These are phyloP conservation scores for Henicopernis longicauda DNA, from an alignment of 2,113 vertebrate species.

Conservation along the genomic window DNA sequence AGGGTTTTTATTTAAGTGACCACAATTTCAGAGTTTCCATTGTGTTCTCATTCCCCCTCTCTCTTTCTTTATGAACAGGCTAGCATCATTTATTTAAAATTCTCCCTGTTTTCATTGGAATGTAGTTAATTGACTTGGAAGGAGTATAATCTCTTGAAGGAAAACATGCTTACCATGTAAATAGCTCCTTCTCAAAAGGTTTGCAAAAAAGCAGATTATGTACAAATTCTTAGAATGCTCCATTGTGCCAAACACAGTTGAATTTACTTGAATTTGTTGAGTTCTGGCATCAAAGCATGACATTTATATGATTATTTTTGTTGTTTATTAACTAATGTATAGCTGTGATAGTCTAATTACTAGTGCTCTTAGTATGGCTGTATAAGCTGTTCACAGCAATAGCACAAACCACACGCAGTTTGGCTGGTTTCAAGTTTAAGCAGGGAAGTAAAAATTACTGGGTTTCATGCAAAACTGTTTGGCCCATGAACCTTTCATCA, in stretches of 20 bases:
- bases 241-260: not conserved
- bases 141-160: slow-evolving; percentile 59
- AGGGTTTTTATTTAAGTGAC: slow-evolving; percentile 44
- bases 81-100: slow-evolving; percentile 42
- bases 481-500: slow-evolving; percentile 53
- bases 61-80: slow-evolving; percentile 22
- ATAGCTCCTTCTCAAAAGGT: slow-evolving; percentile 57
- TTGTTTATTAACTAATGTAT: slow-evolving; percentile 42
- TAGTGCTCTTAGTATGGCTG: not conserved
- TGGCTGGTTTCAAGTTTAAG: not conserved
- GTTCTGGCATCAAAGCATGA: not conserved
- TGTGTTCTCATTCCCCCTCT: slow-evolving; percentile 27
- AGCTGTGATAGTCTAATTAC: slow-evolving; percentile 31
- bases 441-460: slow-evolving; percentile 43
- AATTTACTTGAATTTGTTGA: slow-evolving; percentile 16
- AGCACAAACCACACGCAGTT: slow-evolving; percentile 15
- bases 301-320: slow-evolving; percentile 41
- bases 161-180: slow-evolving; percentile 64
- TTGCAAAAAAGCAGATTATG: slow-evolving; percentile 56
- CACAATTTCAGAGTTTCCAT: slow-evolving; percentile 37
- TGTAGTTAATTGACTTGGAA: slow-evolving; percentile 69
- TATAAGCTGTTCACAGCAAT: not conserved
- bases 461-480: slow-evolving; percentile 38
- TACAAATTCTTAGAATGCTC: slow-evolving; percentile 61
- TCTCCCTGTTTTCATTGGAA: slow-evolving; percentile 67